Base-by-base conservation (phyloP, 2,797 vertebrate genomes). In the Sebastes hopkinsi region DNA sequence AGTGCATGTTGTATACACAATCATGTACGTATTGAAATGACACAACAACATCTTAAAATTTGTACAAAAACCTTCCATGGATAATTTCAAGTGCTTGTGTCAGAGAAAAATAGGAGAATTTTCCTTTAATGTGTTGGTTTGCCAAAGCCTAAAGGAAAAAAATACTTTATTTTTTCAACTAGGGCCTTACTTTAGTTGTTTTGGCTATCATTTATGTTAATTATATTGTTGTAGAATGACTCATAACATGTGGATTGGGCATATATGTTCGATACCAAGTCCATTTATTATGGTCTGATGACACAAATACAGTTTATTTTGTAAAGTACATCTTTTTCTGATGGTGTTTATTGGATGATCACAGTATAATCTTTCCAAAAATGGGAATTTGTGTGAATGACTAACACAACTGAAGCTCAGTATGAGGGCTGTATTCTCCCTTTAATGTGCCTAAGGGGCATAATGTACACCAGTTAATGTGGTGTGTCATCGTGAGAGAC, bases 401-500 rank as follows among this genome's bases (percentile, higher is more conserved):
- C 9, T 18, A 50, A 20, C 12, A 56, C 23, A 5, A 64, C 1
- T 58, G 65, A 36, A 13, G 6, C 6, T 67, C 66, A 72, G n/a
- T 18, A 14, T 13, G 14, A 6, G 56, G 18, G 2, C n/a, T 8
- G 10, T 38, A 3, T 42, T 12, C 13, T 46, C 67, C 61, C 36
- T 34, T 77, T 27, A 64, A 42, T 13, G 2, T 11, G 12, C 13
- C 66, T 4, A 1, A 34, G 67, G 56, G 68, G 3, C 22, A 60
- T 8, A 46, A 36, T 29, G 9, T 55, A 7, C 32, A 36, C 58
- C 29, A n/a, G 16, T 77, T 62, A 23, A 79, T 70, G 36, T 61
- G 32, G 25, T 61, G 58, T 66, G 36, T 81, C 67, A 61, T 16
- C 18, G 52, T 58, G 52, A 52, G 38, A 79, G 42, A 73, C 14